phyloP scores from a whole-genome alignment of 1,140 invertebrate species.

The Brachionus plicatilis region DNA sequence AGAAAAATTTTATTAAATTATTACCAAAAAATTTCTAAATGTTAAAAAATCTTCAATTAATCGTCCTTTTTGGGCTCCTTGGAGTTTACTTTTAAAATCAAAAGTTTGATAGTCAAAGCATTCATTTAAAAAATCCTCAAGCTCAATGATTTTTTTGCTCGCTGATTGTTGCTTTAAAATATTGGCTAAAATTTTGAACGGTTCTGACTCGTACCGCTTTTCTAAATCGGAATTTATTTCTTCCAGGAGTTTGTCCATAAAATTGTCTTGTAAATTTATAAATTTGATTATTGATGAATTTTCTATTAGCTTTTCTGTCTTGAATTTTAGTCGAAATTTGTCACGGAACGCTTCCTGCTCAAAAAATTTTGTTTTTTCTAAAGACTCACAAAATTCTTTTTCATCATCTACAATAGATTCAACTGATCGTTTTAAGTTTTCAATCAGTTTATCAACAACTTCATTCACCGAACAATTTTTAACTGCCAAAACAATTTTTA shows the following conservation, averaged over 20 bases:
- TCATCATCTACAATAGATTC: not conserved
- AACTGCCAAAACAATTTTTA: not conserved
- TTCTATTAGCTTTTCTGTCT: not conserved
- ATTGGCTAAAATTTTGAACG: not conserved
- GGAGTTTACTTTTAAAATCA: not conserved
- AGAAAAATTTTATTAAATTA: not conserved
- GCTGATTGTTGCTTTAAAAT: not conserved
- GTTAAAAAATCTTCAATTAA: not conserved
- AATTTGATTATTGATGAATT: not conserved
- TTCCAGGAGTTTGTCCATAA: not conserved
- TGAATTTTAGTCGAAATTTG: conserved; percentile 3
- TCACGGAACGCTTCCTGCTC: conserved; percentile 5
- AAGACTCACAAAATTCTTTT: not conserved
- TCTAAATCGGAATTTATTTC: not conserved
- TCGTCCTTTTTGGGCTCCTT: not conserved
- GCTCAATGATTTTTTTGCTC: not conserved
- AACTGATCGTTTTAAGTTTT: not conserved
- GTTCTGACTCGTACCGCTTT: not conserved
- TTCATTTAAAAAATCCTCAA: not conserved
- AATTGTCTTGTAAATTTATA: not conserved
- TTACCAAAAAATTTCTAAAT: conserved; percentile 15
- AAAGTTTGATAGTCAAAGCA: not conserved
- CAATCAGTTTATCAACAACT: not conserved
- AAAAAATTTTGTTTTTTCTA: conserved; percentile 2
- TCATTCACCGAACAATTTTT: not conserved